Evolutionary conservation across 2,113 vertebrate genomes (phyloP).

Genomic region (Boulengeromyrus knoepffleri): DNA sequence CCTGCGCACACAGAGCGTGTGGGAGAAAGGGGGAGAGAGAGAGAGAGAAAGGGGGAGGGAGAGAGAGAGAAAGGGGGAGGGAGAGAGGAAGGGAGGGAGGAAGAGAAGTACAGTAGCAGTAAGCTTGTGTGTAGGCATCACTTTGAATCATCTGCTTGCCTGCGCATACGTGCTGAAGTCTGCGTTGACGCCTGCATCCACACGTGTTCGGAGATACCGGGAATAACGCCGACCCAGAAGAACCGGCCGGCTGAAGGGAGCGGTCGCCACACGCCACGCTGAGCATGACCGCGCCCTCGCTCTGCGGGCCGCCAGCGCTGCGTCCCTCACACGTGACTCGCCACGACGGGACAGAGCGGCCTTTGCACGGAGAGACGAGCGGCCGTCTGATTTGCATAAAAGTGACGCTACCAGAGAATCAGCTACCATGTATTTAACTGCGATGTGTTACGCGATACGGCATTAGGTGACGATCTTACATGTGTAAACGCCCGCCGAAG

Average conservation of each 20-base stretch:
- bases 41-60: too few species aligned
- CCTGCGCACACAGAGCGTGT: slow-evolving; percentile 38
- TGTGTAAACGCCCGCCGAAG: background rate
- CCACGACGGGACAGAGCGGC: background rate
- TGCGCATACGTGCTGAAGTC: background rate
- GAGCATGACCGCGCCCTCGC: background rate
- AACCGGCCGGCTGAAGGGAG: background rate
- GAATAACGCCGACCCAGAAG: background rate
- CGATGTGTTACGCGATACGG: background rate
- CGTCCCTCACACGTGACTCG: background rate
- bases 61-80: background rate
- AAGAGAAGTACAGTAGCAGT: background rate
- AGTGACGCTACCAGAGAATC: background rate
- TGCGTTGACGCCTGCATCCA: background rate
- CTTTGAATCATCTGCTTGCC: background rate
- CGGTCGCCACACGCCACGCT: background rate
- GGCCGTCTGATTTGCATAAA: background rate
- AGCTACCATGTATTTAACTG: background rate
- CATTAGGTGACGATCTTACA: background rate
- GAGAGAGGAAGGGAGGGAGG: background rate
- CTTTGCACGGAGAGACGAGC: background rate
- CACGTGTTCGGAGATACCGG: background rate
- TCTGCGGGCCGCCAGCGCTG: background rate
- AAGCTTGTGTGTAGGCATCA: background rate
- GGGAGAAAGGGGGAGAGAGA: slow-evolving; percentile 22